Percentiles rank a stretch among this genome's conserved stretches.
Evolutionary conservation across 2,113 vertebrate genomes (phyloP).

Genomic region (Amazona vittata): DNA sequence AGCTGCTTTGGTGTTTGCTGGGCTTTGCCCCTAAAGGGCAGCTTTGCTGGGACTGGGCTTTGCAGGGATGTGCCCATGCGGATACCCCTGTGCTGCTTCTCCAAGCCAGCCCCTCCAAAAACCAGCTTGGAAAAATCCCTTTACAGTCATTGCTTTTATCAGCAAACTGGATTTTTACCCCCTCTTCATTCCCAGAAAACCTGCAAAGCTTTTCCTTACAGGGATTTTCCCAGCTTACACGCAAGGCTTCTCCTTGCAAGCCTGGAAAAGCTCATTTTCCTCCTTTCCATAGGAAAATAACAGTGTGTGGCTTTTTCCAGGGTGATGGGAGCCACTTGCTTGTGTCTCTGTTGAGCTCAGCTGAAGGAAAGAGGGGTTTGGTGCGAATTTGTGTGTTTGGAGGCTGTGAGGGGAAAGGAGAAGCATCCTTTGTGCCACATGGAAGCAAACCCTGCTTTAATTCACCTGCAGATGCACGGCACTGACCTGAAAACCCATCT

Average conservation of each 20-base stretch:
- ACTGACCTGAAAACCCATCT: background rate
- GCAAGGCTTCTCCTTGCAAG: background rate
- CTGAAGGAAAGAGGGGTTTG: background rate
- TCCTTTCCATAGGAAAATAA: background rate
- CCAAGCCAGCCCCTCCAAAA: background rate
- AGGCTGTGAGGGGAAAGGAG: background rate
- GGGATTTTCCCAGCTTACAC: background rate
- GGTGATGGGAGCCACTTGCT: background rate
- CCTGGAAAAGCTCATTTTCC: background rate
- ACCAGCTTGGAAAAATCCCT: background rate
- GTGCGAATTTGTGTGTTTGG: background rate
- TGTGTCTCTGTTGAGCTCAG: accelerated
- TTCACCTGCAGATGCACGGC: background rate
- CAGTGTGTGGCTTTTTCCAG: accelerated
- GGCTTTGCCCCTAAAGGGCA: background rate
- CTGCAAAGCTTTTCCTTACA: background rate
- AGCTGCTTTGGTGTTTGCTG: background rate
- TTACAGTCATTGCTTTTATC: background rate
- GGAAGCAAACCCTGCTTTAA: background rate
- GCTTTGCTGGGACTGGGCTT: background rate
- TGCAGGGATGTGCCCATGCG: background rate
- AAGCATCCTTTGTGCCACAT: background rate
- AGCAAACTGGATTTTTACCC: background rate
- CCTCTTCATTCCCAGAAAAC: background rate
- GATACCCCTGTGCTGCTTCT: background rate